Percentiles rank a stretch among this genome's conserved stretches.
phyloP scores from a whole-genome alignment of 2,888 invertebrate genomes.

The Tillus elongatus region DNA sequence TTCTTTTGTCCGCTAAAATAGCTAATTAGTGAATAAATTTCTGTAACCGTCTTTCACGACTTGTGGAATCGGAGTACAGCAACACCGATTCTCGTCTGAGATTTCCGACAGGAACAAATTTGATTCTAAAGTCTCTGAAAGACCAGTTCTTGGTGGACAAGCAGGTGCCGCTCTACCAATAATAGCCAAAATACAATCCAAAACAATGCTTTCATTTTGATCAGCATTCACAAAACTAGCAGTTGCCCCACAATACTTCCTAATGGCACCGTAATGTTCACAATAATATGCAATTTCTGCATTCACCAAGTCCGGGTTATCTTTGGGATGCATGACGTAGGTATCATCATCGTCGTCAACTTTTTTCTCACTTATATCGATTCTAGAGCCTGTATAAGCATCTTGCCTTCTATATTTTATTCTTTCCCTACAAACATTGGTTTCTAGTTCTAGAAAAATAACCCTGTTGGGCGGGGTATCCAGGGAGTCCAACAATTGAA shows the following conservation, averaged over 20 bases:
- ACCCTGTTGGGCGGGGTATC: slow-evolving; percentile 54
- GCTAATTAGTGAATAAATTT: too few relatives aligned
- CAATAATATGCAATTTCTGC: slow-evolving; percentile 38
- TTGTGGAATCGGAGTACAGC: neutral
- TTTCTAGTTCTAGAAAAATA: slow-evolving; percentile 38
- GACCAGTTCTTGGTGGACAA: slow-evolving; percentile 9
- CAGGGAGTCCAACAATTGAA: slow-evolving; percentile 50
- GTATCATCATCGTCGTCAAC: slow-evolving; percentile 22
- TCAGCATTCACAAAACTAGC: slow-evolving; percentile 35
- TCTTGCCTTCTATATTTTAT: slow-evolving; percentile 30
- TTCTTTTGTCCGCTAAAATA: too few relatives aligned
- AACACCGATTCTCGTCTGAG: neutral
- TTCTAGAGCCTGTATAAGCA: slow-evolving; percentile 31
- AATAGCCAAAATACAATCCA: slow-evolving; percentile 27
- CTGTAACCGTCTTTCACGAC: too few relatives aligned
- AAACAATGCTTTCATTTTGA: slow-evolving; percentile 34
- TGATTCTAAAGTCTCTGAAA: neutral
- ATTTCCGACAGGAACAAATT: neutral
- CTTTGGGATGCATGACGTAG: slow-evolving; percentile 34
- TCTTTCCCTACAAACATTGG: slow-evolving; percentile 35
- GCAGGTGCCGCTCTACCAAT: slow-evolving; percentile 10
- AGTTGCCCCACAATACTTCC: slow-evolving; percentile 38
- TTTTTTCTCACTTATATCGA: slow-evolving; percentile 23
- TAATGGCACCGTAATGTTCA: slow-evolving; percentile 36
- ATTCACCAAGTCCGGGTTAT: slow-evolving; percentile 30